These are phyloP conservation scores for Eulemur macaco DNA, from an alignment of 2,113 vertebrate species.

Conservation along the genomic window DNA sequence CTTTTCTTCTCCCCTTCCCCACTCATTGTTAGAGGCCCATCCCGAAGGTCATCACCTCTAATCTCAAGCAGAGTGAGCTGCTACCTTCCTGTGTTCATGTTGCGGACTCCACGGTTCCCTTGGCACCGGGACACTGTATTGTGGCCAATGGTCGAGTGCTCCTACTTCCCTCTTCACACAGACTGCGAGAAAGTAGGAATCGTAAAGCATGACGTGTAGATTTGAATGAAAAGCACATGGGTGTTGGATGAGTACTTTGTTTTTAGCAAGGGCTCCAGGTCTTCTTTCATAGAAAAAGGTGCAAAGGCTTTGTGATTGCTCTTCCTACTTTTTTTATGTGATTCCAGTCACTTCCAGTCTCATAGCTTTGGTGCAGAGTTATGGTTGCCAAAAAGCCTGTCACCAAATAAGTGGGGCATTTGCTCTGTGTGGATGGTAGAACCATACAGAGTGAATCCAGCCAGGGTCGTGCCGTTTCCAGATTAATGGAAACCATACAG, in stretches of 20 bases:
- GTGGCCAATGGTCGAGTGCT: neutral
- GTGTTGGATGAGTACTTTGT: neutral
- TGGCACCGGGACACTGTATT: neutral
- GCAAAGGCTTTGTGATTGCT: neutral
- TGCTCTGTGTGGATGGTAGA: neutral
- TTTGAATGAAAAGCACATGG: too few species aligned
- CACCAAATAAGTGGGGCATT: neutral
- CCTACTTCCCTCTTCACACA: too few species aligned
- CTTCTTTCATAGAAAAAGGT: neutral
- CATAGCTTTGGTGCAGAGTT: neutral
- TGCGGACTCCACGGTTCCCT: neutral
- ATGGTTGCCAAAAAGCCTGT: neutral
- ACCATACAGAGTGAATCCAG: neutral
- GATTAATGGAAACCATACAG: neutral
- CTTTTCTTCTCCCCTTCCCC: too few species aligned
- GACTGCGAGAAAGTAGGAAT: neutral
- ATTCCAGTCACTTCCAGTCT: neutral
- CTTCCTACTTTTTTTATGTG: neutral
- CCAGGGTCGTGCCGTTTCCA: neutral
- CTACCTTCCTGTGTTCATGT: neutral
- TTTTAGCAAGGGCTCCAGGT: neutral
- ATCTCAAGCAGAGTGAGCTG: neutral
- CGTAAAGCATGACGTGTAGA: fast-evolving
- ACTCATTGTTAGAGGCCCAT: neutral
- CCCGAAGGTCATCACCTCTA: neutral